These are phyloP conservation scores for Oceanites oceanicus DNA, from an alignment of 2,113 vertebrate genomes.

Conservation along the genomic window DNA sequence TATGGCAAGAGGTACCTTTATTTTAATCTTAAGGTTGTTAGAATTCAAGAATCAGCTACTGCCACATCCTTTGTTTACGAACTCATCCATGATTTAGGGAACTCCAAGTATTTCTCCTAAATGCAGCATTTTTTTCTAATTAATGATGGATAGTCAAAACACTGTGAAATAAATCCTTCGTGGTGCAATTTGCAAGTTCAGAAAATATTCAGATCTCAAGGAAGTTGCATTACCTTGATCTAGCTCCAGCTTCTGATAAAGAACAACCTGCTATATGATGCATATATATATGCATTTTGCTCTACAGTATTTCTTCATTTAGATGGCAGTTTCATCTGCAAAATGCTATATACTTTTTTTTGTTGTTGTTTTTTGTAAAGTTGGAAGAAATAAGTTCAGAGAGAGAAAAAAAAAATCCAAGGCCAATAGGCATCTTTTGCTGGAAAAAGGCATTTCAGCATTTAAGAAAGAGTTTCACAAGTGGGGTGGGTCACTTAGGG, in stretches of 20 bases:
- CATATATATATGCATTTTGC: neutral
- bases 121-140: neutral
- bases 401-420: neutral
- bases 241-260: neutral
- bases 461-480: neutral
- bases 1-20: neutral
- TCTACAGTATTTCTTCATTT: conserved; percentile 4
- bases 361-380: neutral
- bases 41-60: neutral
- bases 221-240: neutral
- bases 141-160: neutral
- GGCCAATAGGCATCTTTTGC: neutral
- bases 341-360: neutral
- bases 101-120: neutral
- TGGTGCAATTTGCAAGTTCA: neutral
- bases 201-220: neutral
- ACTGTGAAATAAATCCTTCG: neutral
- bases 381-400: neutral
- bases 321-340: neutral
- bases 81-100: neutral
- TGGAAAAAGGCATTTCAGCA: neutral
- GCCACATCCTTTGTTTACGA: neutral
- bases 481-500: neutral
- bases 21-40: neutral
- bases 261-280: neutral